Conservation (phyloP, 2,797 vertebrate genomes). For the Sphaeramia orbicularis region DNA sequence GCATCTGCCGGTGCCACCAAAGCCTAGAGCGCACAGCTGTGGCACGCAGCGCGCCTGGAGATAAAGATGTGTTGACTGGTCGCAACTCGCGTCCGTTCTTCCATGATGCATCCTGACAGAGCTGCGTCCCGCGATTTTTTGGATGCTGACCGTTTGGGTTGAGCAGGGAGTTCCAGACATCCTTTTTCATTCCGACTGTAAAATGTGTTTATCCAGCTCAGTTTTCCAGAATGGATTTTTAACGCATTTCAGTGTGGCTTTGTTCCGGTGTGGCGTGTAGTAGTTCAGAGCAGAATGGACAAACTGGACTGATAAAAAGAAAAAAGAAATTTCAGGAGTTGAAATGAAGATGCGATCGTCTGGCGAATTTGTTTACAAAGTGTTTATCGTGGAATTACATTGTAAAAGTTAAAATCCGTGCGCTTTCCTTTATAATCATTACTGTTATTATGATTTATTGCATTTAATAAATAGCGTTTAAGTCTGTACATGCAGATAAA, state of each 20-base stretch:
- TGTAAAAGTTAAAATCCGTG: not conserved
- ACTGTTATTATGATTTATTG: not conserved
- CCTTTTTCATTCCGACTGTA: not conserved
- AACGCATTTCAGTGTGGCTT: not conserved
- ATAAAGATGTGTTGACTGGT: slow-evolving; percentile 62
- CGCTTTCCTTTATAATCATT: not conserved
- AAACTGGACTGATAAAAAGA: not conserved
- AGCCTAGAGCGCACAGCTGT: slow-evolving; percentile 74
- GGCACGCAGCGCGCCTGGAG: slow-evolving; percentile 60
- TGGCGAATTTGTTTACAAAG: not conserved
- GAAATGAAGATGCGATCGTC: not conserved
- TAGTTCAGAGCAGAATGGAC: not conserved
- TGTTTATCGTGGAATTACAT: not conserved
- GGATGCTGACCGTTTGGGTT: slow-evolving; percentile 37
- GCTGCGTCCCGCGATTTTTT: slow-evolving; percentile 47
- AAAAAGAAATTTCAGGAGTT: slow-evolving; percentile 6
- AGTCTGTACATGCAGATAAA: not conserved
- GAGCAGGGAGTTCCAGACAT: not conserved
- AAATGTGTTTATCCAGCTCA: not conserved
- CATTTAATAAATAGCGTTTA: not conserved
- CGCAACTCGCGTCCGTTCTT: slow-evolving; percentile 31
- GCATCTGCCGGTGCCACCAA: slow-evolving; percentile 56
- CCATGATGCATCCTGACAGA: slow-evolving; percentile 69
- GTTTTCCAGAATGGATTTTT: not conserved
- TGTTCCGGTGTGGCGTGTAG: not conserved